These are phyloP conservation scores for Tricholauxania praeusta DNA, from an alignment of 2,888 invertebrate genomes.

Conservation along the genomic window DNA sequence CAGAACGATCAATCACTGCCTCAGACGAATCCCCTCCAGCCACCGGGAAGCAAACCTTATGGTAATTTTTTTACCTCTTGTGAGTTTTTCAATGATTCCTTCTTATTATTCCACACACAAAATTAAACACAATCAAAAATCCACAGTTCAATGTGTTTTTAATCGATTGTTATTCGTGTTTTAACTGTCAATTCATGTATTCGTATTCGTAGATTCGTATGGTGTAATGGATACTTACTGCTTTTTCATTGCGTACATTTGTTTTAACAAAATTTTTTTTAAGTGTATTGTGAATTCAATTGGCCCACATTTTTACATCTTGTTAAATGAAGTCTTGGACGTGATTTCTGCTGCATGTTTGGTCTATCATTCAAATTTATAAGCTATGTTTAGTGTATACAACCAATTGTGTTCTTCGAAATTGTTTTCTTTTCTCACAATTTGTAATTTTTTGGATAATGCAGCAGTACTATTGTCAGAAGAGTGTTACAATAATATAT, in stretches of 20 bases:
- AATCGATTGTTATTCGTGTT: slow-evolving; percentile 20
- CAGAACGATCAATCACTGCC: slow-evolving; percentile 83
- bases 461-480: too few relatives aligned
- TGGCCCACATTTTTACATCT: slow-evolving; percentile 12
- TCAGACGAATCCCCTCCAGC: slow-evolving; percentile 85
- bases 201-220: not conserved
- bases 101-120: slow-evolving; percentile 26
- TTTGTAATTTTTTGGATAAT: too few relatives aligned
- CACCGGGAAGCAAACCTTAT: slow-evolving; percentile 93
- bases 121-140: slow-evolving; percentile 24
- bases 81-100: slow-evolving; percentile 65
- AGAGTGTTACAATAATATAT: too few relatives aligned
- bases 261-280: not conserved
- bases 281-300: slow-evolving; percentile 3
- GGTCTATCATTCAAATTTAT: too few relatives aligned
- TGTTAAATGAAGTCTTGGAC: slow-evolving; percentile 12
- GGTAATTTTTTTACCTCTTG: slow-evolving; percentile 74
- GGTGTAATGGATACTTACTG: slow-evolving; percentile 23
- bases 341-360: not conserved
- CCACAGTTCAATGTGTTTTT: slow-evolving; percentile 30
- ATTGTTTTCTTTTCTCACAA: too few relatives aligned
- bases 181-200: slow-evolving; percentile 24
- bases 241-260: slow-evolving; percentile 19
- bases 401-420: too few relatives aligned
- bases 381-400: too few relatives aligned